Evolutionary conservation across 2,888 invertebrate species (phyloP), one percentile per base, ranked within the genome.

Genomic region (Drosophila pseudotakahashii): DNA sequence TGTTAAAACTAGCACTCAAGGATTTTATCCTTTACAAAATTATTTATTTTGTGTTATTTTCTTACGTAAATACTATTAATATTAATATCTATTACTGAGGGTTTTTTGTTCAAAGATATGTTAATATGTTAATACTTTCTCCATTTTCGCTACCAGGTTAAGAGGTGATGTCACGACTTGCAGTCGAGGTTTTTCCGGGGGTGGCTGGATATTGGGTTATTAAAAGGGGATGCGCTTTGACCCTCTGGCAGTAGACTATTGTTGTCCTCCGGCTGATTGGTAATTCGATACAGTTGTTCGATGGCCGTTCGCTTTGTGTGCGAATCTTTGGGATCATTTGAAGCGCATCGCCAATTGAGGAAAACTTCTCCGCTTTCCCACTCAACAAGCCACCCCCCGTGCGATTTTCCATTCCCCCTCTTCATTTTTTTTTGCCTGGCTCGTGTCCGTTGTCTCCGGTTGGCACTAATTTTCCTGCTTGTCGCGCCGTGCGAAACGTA

Each of bases 231-330:
- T 54, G 69, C 32, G 66, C 54, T 72, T 48, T 39, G 39, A 36
- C 63, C 62, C 54, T 34, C 53, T 30, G 39, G 23, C 42, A 45
- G 36, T 39, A 41, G 34, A 44, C 63, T 64, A 60, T 84, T 81
- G 86, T 84, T 79, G 86, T 78, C 77, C 76, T 76, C 76, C 77
- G 82, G 78, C 82, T 88, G 88, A 85, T 88, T 86, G 81, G 89
- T 86, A 89, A 88, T 89, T 89, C 89, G 89, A 88, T 89, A 87
- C 84, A 87, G 81, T 83, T 82, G 88, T 79, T 78, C 79, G 78
- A 73, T 81, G 79, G 80, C 53, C 67, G 67, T 74, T 63, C 50
- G 59, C 59, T 60, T 82, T 89, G 80, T 88, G 67, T 74, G 64
- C 50, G 58, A 57, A 59, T 84, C 88, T 78, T 85, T 78, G 77